phyloP scores from a whole-genome alignment of 2,113 vertebrate genomes.

The Chelonoidis abingdonii region DNA sequence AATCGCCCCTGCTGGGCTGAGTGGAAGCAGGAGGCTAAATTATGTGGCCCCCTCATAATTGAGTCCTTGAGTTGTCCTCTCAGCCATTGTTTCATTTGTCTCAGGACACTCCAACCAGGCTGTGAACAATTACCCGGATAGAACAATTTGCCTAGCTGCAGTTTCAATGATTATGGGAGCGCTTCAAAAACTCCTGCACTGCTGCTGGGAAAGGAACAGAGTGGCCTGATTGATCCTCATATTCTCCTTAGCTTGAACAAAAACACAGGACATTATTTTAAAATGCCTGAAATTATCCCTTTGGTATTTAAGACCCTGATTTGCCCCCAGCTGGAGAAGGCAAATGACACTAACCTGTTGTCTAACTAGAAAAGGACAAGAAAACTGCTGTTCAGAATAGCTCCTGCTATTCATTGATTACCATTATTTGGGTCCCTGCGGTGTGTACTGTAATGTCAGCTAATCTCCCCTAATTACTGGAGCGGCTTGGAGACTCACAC shows the following conservation, averaged over 20 bases:
- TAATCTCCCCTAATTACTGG: accelerated
- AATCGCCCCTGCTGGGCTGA: background rate
- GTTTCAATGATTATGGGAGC: background rate
- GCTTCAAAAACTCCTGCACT: background rate
- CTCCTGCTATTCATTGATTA: background rate
- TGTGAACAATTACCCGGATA: background rate
- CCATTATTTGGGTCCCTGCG: background rate
- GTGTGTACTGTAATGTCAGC: background rate
- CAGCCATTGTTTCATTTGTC: background rate
- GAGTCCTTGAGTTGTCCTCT: background rate
- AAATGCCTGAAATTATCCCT: background rate
- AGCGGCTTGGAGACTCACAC: accelerated
- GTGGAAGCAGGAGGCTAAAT: background rate
- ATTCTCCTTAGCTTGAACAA: background rate
- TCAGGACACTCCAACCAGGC: background rate
- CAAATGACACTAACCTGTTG: background rate
- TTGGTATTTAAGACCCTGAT: background rate
- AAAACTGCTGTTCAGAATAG: background rate
- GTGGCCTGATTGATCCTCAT: background rate
- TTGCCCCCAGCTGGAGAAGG: background rate
- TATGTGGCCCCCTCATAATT: background rate
- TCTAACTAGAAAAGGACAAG: background rate
- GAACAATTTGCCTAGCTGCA: background rate
- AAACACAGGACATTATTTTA: background rate
- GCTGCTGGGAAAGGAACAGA: background rate